Conservation (phyloP, 1,140 invertebrate genomes). For the Sinonovacula constricta region DNA sequence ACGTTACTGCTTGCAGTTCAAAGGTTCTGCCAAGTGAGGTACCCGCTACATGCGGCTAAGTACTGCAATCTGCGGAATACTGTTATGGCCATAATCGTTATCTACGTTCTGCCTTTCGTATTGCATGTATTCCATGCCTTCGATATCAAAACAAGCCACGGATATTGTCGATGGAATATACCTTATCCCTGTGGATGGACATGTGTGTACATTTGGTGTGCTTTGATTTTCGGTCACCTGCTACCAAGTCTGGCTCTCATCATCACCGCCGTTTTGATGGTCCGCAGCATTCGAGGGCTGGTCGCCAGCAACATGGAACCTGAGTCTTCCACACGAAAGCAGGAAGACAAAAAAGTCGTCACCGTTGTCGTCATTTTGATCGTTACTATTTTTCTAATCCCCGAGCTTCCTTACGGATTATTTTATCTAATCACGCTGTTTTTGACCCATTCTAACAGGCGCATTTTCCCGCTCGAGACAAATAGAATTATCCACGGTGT, state of each 20-base stretch:
- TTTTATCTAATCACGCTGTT: slow-evolving; percentile 21
- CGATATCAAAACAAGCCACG: slow-evolving; percentile 31
- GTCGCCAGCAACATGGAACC: not conserved
- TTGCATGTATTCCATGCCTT: slow-evolving; percentile 44
- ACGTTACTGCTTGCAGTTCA: slow-evolving; percentile 21
- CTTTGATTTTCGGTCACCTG: slow-evolving; percentile 2
- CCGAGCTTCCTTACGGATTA: slow-evolving; percentile 37
- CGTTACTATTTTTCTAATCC: slow-evolving; percentile 29
- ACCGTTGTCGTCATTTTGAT: slow-evolving; percentile 30
- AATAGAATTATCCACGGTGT: slow-evolving; percentile 22
- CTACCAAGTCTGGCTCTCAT: slow-evolving; percentile 17
- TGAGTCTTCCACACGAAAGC: not conserved
- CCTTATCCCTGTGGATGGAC: slow-evolving; percentile 27
- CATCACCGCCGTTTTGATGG: not conserved
- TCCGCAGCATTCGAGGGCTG: not conserved
- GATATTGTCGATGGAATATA: slow-evolving; percentile 26
- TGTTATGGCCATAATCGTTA: not conserved
- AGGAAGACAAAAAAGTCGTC: not conserved
- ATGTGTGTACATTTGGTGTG: slow-evolving; percentile 37
- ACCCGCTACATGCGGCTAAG: not conserved
- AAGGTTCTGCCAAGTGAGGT: slow-evolving; percentile 6
- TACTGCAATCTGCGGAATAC: slow-evolving; percentile 25
- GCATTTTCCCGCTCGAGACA: slow-evolving; percentile 21
- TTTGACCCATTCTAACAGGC: slow-evolving; percentile 1
- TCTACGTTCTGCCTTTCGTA: slow-evolving; percentile 12